phyloP scores from a whole-genome alignment of 2,888 invertebrate species.

The Cremastobaeus sp. region DNA sequence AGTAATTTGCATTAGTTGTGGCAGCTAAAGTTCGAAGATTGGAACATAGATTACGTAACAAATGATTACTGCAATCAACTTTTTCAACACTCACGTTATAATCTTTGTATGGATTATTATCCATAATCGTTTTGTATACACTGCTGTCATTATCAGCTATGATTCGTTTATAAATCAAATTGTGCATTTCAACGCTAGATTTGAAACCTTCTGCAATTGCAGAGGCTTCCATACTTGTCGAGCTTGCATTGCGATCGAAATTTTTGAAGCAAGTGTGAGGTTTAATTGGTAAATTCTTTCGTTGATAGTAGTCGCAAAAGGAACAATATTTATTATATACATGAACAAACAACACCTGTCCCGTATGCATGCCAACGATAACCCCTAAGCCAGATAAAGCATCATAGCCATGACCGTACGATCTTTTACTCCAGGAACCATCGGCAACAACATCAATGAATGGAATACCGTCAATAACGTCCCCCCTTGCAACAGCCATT shows the following conservation, averaged over 20 bases:
- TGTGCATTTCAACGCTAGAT: neutral
- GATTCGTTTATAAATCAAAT: neutral
- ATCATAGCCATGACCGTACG: neutral
- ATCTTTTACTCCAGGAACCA: slow-evolving; percentile 2
- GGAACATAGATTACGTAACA: neutral
- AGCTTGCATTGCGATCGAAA: slow-evolving; percentile 2
- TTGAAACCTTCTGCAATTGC: neutral
- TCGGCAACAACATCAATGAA: neutral
- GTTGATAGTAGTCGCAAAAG: neutral
- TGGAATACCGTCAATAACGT: neutral
- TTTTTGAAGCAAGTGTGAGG: neutral
- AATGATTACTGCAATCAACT: slow-evolving; percentile 1
- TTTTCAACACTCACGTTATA: neutral
- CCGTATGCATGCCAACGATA: neutral
- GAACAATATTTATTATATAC: neutral
- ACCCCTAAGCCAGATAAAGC: neutral
- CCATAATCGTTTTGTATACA: neutral
- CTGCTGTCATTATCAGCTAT: slow-evolving; percentile 1
- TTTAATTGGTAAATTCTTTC: neutral
- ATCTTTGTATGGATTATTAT: neutral
- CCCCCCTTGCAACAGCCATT: neutral
- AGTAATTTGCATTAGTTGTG: neutral
- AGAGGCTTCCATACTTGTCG: neutral
- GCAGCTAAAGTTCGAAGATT: neutral
- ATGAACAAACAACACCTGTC: neutral